Percentiles rank a stretch among this genome's conserved stretches.
These are phyloP conservation scores for Limnodromus scolopaceus DNA, from an alignment of 2,797 vertebrate species.

Conservation along the genomic window DNA sequence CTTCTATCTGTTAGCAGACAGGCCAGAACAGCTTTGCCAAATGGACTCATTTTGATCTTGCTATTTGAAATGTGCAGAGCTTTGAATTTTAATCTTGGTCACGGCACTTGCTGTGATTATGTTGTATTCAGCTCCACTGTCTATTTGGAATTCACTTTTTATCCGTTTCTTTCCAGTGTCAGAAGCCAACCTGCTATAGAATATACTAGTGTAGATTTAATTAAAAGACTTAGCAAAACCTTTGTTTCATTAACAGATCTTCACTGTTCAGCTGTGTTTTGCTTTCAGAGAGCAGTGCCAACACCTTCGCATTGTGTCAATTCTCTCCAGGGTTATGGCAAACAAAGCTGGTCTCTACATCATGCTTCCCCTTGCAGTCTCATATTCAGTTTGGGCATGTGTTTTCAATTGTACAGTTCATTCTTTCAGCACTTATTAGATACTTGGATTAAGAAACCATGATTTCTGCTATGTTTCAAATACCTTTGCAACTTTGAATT, in stretches of 20 bases:
- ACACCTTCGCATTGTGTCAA: background rate
- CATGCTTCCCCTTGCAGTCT: background rate
- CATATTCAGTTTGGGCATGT: background rate
- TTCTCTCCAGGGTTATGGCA: background rate
- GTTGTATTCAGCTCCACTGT: background rate
- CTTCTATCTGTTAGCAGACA: conserved; percentile 18
- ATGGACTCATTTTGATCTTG: conserved; percentile 14
- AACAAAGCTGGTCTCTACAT: background rate
- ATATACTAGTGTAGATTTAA: background rate
- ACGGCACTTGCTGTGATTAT: background rate
- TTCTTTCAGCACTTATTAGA: conserved; percentile 35
- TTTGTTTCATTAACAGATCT: background rate
- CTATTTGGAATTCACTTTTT: background rate
- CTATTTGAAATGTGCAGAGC: background rate
- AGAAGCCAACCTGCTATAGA: background rate
- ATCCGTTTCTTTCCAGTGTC: background rate
- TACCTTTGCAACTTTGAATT: conserved; percentile 19
- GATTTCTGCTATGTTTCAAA: conserved; percentile 27
- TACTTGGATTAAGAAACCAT: conserved; percentile 37
- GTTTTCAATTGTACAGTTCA: conserved; percentile 19
- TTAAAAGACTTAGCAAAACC: background rate
- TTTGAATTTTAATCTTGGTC: conserved; percentile 19
- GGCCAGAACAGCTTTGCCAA: conserved; percentile 15
- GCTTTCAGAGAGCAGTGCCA: background rate
- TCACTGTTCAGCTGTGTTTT: conserved; percentile 8